Conservation (phyloP, 2,888 invertebrate species). For the Spatulosminthurus flaviceps region DNA sequence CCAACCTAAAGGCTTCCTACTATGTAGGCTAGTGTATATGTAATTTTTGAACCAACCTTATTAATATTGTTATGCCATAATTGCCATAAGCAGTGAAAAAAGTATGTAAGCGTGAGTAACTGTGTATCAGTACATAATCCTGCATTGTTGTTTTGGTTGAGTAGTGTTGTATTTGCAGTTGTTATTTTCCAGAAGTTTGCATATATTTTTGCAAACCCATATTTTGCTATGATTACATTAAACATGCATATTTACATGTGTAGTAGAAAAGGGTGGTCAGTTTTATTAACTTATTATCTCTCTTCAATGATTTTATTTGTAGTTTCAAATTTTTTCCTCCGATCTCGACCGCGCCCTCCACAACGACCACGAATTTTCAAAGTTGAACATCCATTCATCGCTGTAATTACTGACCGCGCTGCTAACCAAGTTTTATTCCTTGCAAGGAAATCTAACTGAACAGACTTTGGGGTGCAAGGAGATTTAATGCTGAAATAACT, state of each 20-base stretch:
- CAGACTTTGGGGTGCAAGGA: background rate
- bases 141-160: no score
- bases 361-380: constrained; percentile 9
- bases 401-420: constrained; percentile 36
- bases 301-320: constrained; percentile 24
- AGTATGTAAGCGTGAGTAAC: no score
- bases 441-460: constrained; percentile 9
- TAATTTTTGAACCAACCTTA: no score
- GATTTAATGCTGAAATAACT: background rate
- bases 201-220: no score
- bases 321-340: constrained; percentile 26
- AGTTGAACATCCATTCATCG: constrained; percentile 48
- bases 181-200: no score
- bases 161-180: no score
- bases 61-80: background rate
- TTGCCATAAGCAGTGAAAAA: no score
- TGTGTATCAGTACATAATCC: no score
- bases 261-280: background rate
- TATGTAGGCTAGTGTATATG: background rate
- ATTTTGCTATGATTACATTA: no score
- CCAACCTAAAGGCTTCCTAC: background rate
- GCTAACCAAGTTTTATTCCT: constrained; percentile 28
- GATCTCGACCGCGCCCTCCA: background rate
- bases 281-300: constrained; percentile 20
- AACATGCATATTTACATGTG: background rate